Percentiles rank a stretch among this genome's conserved stretches.
Evolutionary conservation across 2,113 vertebrate species (phyloP).

Genomic region (Boleophthalmus pectinirostris): DNA sequence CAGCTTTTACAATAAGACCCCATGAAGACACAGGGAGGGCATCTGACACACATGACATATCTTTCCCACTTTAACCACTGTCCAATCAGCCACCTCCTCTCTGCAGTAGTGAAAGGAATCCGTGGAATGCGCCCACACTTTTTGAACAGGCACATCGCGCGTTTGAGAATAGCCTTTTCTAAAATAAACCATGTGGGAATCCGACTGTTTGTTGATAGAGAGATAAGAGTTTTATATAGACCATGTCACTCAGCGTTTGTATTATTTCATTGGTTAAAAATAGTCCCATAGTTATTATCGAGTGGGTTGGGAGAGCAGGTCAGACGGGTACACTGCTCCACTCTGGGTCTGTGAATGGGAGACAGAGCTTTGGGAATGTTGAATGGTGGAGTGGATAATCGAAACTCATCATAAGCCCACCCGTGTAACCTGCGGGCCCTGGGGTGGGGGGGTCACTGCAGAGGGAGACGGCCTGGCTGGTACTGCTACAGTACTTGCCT

Average conservation of each 20-base stretch:
- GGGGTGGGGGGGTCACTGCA: neutral
- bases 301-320: conserved; percentile 32
- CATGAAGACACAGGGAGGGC: too few species aligned
- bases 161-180: neutral
- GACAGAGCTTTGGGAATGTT: conserved; percentile 47
- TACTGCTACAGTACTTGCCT: too few species aligned
- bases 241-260: conserved; percentile 18
- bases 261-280: conserved; percentile 48
- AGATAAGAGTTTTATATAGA: conserved; percentile 5
- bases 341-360: conserved; percentile 49
- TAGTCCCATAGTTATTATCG: conserved; percentile 40
- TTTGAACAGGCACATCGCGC: neutral
- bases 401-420: conserved; percentile 15
- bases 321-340: conserved; percentile 47
- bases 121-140: neutral
- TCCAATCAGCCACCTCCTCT: neutral
- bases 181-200: neutral
- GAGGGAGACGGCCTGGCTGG: neutral
- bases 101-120: neutral
- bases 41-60: too few species aligned
- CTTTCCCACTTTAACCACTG: too few species aligned
- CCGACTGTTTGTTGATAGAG: neutral
- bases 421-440: neutral
- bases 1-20: too few species aligned
- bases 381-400: conserved; percentile 55